A percentile compares a stretch with the other conserved stretches of the same genome.
Conservation (phyloP, 2,797 vertebrate genomes). For the Poeciliopsis gracilis region DNA sequence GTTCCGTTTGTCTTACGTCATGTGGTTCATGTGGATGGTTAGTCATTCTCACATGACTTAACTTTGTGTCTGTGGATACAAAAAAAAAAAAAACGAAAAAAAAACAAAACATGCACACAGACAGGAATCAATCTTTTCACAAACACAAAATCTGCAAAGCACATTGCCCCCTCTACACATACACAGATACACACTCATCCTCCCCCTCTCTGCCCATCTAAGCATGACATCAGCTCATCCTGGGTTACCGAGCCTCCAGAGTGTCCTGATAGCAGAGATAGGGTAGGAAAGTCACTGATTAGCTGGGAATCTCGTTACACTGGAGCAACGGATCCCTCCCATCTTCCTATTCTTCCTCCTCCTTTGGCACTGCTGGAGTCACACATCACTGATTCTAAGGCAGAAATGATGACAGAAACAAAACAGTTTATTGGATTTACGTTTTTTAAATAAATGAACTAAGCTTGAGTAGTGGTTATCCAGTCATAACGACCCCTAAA, state of each 20-base stretch:
- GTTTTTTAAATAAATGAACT: neutral
- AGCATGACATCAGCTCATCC: conserved; percentile 85
- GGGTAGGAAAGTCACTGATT: conserved; percentile 86
- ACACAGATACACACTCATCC: conserved; percentile 37
- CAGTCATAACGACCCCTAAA: neutral
- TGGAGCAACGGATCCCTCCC: conserved; percentile 76
- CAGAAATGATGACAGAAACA: conserved; percentile 26
- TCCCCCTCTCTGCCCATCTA: conserved; percentile 70
- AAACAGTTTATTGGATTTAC: conserved; percentile 7
- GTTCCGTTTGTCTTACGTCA: conserved; percentile 49
- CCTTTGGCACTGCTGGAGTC: conserved; percentile 50
- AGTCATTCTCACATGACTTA: conserved; percentile 61
- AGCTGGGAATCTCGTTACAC: conserved; percentile 86
- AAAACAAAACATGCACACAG: conserved; percentile 11
- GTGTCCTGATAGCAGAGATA: conserved; percentile 84
- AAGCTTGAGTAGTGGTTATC: neutral
- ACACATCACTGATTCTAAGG: conserved; percentile 33
- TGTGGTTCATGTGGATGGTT: conserved; percentile 42
- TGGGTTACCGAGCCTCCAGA: conserved; percentile 83
- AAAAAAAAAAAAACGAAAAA: neutral
- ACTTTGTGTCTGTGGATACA: conserved; percentile 43
- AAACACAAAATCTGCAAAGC: conserved; percentile 15
- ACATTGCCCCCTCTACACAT: conserved; percentile 6
- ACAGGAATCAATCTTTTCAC: conserved; percentile 35
- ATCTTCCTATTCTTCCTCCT: conserved; percentile 50